Base-by-base conservation (phyloP, 30 jellyfish, hydroid and myxozoan species). In the Nemopilema nomurai region DNA sequence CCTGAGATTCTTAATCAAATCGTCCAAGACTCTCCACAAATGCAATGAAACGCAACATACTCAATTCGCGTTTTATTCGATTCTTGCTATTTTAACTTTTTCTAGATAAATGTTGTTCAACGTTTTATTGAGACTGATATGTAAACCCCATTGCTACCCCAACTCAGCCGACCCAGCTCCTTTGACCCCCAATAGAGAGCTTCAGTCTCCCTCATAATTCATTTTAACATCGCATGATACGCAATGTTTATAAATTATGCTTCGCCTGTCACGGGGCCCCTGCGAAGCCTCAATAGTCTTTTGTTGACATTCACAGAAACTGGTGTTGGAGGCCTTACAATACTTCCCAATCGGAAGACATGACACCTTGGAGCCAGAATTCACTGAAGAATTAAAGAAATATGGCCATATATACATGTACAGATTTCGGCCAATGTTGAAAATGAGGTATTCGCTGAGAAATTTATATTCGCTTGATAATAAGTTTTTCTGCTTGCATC, bases 341-440 rank as follows among this genome's bases (percentile, higher is more conserved):
- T 94, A 94, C 70, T 94, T 94, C 88, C 99, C 99, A 33, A 73
- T 91, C 4, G 53, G 74, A 53, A 73, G 88, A 4, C 99, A 94
- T 51, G 91, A 67, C 0, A 87, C 71, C 13, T 81, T 94, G 57
- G 97, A 92, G 21, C 88, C 83, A n/a, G 99, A 94, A 75, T 94
- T 94, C 82, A 80, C 92, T 1, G 96, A 89, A 51, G 99, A 94
- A 63, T 65, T 94, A 53, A 71, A 69, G 27, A 71, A 81, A 28
- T 88, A 87, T 89, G 99, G 99, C 16, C 97, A 94, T 65, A 89
- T 94, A 62, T 94, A 94, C 87, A 94, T 94, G 99, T 88, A 94
- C 89, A 62, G 99, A 69, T 94, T 94, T 62, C 64, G 94, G 76
- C 99, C 99, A 62, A 63, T 92, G 32, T 71, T 94, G 67, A 95